phyloP scores from a whole-genome alignment of 1,140 invertebrate species.

The Pseudachorutes palmiensis region DNA sequence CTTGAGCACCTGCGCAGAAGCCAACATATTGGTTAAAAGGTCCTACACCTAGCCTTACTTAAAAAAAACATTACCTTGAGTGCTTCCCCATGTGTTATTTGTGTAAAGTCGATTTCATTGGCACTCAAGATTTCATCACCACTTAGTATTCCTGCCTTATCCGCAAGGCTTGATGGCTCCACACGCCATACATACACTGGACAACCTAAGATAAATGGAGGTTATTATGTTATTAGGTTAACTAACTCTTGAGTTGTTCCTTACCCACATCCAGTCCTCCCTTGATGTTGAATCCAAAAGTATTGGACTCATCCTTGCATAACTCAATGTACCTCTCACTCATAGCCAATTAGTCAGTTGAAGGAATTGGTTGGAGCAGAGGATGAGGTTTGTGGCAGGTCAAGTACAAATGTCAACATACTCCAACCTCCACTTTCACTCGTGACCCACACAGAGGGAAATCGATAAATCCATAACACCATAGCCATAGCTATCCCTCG shows the following conservation, averaged over 20 bases:
- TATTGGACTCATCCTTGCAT: conserved; percentile 18
- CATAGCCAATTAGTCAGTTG: too few species aligned
- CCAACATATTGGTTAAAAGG: not conserved
- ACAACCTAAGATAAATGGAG: conserved; percentile 20
- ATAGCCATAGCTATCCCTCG: too few species aligned
- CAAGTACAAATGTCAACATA: too few species aligned
- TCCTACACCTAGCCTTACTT: not conserved
- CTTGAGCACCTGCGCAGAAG: conserved; percentile 9
- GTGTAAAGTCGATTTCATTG: conserved; percentile 76
- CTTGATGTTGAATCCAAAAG: conserved; percentile 38
- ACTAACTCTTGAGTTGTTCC: not conserved
- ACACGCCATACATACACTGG: conserved; percentile 36
- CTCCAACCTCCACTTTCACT: too few species aligned
- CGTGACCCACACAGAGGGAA: too few species aligned
- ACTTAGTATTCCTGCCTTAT: conserved; percentile 69
- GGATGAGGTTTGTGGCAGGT: too few species aligned
- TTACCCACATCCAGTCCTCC: conserved; percentile 34
- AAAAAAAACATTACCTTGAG: conserved; percentile 58
- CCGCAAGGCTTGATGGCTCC: conserved; percentile 71
- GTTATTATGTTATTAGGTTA: not conserved
- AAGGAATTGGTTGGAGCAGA: too few species aligned
- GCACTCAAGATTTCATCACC: conserved; percentile 83
- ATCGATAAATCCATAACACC: too few species aligned
- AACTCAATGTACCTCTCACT: conserved; percentile 28
- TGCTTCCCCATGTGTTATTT: conserved; percentile 76